Evolutionary conservation across 1,140 invertebrate species (phyloP).

Genomic region (Nomia melanderi): DNA sequence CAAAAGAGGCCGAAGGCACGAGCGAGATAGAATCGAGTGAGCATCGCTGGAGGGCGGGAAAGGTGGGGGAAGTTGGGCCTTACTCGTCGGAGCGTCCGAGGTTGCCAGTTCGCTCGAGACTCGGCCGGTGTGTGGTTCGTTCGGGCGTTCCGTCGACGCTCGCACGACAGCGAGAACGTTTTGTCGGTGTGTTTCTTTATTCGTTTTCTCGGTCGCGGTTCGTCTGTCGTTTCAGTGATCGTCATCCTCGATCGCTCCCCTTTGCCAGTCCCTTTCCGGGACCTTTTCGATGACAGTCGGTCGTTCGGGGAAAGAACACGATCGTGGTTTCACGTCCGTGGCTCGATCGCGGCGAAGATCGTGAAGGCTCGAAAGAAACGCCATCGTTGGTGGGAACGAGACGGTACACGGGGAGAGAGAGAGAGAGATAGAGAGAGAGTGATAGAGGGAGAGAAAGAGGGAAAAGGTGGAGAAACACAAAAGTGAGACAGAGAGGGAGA

Average conservation of each 20-base stretch:
- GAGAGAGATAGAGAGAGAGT: background rate
- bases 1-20: background rate
- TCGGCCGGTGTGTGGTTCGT: slow-evolving; percentile 36
- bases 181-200: slow-evolving; percentile 8
- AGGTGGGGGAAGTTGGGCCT: slow-evolving; percentile 63
- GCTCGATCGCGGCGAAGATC: slow-evolving; percentile 28
- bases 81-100: slow-evolving; percentile 47
- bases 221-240: background rate
- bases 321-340: slow-evolving; percentile 1
- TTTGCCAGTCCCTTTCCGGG: background rate
- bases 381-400: slow-evolving; percentile 21
- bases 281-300: background rate
- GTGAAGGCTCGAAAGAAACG: slow-evolving; percentile 36
- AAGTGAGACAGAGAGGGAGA: background rate
- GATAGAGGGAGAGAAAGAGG: slow-evolving; percentile 23
- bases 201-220: slow-evolving; percentile 12
- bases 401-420: background rate
- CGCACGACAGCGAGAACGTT: slow-evolving; percentile 8
- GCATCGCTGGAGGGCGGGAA: slow-evolving; percentile 34
- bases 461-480: background rate
- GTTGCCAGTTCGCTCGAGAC: slow-evolving; percentile 63
- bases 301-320: background rate
- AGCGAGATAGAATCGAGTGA: slow-evolving; percentile 12
- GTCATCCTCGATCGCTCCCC: background rate
- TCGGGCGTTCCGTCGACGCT: slow-evolving; percentile 34